Conservation (phyloP, 1,140 invertebrate species). For the Bombus fervidus region DNA sequence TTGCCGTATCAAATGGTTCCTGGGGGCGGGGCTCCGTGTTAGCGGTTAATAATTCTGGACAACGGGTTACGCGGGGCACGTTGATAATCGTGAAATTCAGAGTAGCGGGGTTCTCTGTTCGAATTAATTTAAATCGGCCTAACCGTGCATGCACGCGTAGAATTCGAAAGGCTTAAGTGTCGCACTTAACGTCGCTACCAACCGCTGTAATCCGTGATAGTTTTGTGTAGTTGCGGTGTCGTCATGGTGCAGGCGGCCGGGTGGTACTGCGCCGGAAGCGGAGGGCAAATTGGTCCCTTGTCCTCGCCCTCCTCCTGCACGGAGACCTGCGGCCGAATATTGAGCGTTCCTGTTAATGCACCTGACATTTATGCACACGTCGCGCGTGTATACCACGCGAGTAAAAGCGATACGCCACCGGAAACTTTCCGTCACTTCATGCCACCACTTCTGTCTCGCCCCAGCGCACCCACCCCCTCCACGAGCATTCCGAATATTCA, state of each 20-base stretch:
- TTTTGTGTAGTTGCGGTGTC: constrained; percentile 79
- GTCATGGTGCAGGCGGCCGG: constrained; percentile 75
- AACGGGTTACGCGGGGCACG: not conserved
- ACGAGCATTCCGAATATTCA: constrained; percentile 46
- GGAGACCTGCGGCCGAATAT: constrained; percentile 79
- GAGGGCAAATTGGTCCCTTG: constrained; percentile 82
- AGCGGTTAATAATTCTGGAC: constrained; percentile 11
- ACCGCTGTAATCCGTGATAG: constrained; percentile 76
- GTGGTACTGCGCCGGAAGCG: constrained; percentile 79
- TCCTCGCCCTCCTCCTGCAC: constrained; percentile 72
- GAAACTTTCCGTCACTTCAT: constrained; percentile 51
- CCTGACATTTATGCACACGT: constrained; percentile 75
- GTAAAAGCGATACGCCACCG: constrained; percentile 60
- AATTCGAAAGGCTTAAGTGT: constrained; percentile 49
- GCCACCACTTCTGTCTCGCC: not conserved
- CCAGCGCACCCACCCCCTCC: not conserved
- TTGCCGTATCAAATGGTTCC: not conserved
- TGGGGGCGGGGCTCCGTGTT: too few species aligned
- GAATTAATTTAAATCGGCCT: constrained; percentile 47
- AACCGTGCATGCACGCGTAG: constrained; percentile 27
- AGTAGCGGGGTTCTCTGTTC: not conserved
- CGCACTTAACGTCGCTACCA: constrained; percentile 59
- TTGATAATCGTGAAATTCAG: constrained; percentile 23
- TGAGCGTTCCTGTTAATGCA: constrained; percentile 78
- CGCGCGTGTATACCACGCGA: constrained; percentile 45